Evolutionary conservation across 2,113 vertebrate genomes (phyloP), one percentile per base, ranked within the genome.

Genomic region (Python bivittatus): DNA sequence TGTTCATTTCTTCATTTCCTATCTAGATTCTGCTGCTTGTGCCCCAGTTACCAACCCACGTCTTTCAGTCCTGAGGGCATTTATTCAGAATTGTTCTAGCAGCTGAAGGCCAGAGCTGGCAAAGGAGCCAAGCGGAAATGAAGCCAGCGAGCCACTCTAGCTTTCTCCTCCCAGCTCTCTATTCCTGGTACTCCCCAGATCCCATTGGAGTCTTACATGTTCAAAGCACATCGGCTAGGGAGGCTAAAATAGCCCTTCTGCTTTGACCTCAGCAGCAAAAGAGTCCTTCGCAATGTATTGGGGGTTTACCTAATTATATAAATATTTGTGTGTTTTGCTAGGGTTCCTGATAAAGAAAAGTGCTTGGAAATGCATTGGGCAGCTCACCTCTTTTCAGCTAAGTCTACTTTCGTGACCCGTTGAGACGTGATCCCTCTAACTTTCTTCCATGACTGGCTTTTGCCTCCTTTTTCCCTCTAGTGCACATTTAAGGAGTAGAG

Each of bases 401-500:
- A 61, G 6, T 38, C 64, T 68, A 33, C 64, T 72, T 79, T 12
- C n/a, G n/a, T 68, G 12, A n/a, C 29, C 9, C 72, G 38, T 79
- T 79, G 17, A 79, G 17, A 79, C 42, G 17, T 4, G 72, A 42
- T 6, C 20, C 17, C 20, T 42, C 17, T 42, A 15, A 42, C 72
- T 42, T 79, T 79, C 33, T 42, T 17, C 6, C 1, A 1, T 4
- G 92, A 86, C 94, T 60, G 89, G 0, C 15, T 57, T 90, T 20
- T 0, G 0, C 93, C 25, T 0, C 0, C 85, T 88, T 54, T 89
- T 57, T 53, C 92, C 93, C 96, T 94, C 93, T 0, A 23, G 94
- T 89, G 72, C 94, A 92, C 1, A 25, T 93, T 92, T 94, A 95
- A 94, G 95, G 93, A 94, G 94, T 96, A 94, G 25, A 92, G 94